Conservation (phyloP, 2,113 vertebrate genomes). For the Azemiops feae region DNA sequence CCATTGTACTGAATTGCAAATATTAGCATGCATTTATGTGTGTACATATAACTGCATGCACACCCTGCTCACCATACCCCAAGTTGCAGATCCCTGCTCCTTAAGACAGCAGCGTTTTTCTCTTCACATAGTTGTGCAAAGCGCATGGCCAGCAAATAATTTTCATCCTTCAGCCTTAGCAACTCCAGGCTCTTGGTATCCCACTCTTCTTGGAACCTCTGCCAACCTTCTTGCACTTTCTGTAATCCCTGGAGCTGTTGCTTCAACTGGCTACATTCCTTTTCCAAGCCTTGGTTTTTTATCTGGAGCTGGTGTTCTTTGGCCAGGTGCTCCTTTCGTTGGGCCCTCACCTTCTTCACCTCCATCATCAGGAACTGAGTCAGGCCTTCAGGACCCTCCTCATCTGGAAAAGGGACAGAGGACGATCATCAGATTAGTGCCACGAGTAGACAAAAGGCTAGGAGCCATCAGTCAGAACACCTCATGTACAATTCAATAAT, state of each 20-base stretch:
- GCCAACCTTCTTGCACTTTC: slow-evolving; percentile 79
- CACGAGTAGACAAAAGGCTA: neutral
- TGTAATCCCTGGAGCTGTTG: slow-evolving; percentile 79
- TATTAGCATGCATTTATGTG: fast-evolving
- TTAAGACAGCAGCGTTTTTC: slow-evolving; percentile 76
- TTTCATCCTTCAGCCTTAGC: slow-evolving; percentile 85
- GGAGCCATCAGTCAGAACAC: neutral
- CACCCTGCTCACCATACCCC: slow-evolving; percentile 67
- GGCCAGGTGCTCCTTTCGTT: slow-evolving; percentile 79
- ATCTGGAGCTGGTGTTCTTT: slow-evolving; percentile 85
- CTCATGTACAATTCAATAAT: neutral
- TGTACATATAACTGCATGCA: fast-evolving
- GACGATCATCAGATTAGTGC: slow-evolving; percentile 15
- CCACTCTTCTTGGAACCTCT: slow-evolving; percentile 87
- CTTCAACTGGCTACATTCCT: slow-evolving; percentile 79
- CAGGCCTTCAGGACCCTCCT: slow-evolving; percentile 91
- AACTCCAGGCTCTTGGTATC: slow-evolving; percentile 83
- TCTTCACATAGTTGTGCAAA: slow-evolving; percentile 87
- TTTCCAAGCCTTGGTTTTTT: slow-evolving; percentile 82
- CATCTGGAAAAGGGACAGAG: slow-evolving; percentile 68
- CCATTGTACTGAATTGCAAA: fast-evolving
- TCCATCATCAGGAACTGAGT: slow-evolving; percentile 95
- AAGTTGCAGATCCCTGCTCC: slow-evolving; percentile 85
- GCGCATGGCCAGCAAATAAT: slow-evolving; percentile 90
- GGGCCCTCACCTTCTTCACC: slow-evolving; percentile 84